Evolutionary conservation across 2,797 vertebrate genomes (phyloP).

Genomic region (Rhabdomys pumilio): DNA sequence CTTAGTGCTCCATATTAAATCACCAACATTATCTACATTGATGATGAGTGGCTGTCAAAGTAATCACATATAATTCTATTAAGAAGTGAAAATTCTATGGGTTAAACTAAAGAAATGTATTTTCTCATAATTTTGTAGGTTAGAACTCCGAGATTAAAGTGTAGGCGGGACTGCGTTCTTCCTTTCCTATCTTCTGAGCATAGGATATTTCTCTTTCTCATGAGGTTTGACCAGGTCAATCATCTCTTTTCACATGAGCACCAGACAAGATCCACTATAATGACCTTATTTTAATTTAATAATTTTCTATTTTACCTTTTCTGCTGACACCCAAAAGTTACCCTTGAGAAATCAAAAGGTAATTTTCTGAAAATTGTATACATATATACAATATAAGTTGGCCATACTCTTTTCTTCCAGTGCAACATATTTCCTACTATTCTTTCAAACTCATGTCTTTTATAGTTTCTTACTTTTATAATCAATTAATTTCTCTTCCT

Average conservation of each 20-base stretch:
- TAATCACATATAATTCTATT: background rate
- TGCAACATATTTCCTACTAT: background rate
- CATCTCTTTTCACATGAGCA: background rate
- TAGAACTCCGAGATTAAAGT: background rate
- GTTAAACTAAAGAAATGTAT: background rate
- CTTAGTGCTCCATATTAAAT: background rate
- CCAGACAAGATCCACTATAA: background rate
- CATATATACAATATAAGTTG: background rate
- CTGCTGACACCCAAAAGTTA: background rate
- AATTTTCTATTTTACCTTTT: background rate
- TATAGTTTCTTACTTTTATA: background rate
- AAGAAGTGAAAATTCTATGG: background rate
- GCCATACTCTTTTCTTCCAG: background rate
- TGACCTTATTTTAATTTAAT: constrained; percentile 5
- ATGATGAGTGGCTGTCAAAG: background rate
- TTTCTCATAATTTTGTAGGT: background rate
- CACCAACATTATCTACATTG: background rate
- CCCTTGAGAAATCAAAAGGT: background rate
- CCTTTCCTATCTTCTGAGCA: background rate
- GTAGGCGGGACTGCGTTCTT: background rate
- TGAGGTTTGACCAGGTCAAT: background rate
- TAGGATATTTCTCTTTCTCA: background rate
- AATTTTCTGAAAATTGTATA: background rate
- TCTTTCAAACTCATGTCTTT: background rate
- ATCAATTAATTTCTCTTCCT: background rate